phyloP scores from a whole-genome alignment of 1,140 invertebrate genomes.

The Reticulitermes speratus region DNA sequence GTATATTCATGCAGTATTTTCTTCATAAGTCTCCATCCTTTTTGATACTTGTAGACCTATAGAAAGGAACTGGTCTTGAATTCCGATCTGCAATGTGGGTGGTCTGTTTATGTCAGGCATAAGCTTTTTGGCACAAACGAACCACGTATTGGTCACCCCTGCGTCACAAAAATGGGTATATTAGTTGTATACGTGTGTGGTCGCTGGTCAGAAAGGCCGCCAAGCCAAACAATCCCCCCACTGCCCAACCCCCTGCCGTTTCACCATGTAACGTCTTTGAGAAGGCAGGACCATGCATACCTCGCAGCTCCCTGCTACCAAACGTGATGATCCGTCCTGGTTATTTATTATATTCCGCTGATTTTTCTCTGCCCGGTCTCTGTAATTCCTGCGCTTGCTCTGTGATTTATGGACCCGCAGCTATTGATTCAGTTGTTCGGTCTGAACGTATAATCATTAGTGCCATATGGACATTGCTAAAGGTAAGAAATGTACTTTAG shows the following conservation, averaged over 20 bases:
- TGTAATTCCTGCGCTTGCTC: not conserved
- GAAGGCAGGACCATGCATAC: not conserved
- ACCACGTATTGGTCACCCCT: not conserved
- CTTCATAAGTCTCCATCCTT: no score
- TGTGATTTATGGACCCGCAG: not conserved
- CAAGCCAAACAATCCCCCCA: not conserved
- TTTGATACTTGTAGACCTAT: no score
- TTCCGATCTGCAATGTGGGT: not conserved
- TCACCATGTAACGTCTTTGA: not conserved
- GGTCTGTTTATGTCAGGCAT: not conserved
- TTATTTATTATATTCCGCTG: not conserved
- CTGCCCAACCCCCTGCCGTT: not conserved
- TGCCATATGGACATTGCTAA: no score
- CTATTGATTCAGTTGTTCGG: not conserved
- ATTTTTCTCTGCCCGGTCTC: not conserved
- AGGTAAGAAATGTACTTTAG: no score
- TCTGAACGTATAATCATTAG: not conserved
- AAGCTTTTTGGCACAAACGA: not conserved
- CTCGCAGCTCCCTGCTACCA: not conserved
- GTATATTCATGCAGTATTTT: no score
- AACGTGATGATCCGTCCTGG: not conserved
- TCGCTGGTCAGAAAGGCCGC: not conserved
- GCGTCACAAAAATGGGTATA: constrained; percentile 1
- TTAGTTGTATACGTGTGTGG: not conserved
- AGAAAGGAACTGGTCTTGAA: not conserved